These are phyloP conservation scores for Philotrypesis tridentata DNA, from an alignment of 1,140 invertebrate species.

Conservation along the genomic window DNA sequence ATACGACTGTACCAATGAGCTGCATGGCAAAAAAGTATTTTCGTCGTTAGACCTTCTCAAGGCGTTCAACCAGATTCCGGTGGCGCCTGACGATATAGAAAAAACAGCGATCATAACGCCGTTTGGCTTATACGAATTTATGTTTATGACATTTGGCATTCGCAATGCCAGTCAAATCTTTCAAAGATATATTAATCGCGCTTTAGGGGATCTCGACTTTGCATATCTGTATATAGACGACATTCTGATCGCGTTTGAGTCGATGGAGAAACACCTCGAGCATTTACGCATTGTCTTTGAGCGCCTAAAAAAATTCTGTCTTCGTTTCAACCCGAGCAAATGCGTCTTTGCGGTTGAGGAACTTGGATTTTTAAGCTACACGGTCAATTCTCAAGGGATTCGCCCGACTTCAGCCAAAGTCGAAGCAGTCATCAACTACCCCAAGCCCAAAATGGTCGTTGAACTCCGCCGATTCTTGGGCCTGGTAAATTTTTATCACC, in stretches of 20 bases:
- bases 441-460: neutral
- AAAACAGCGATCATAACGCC: too few species aligned
- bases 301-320: conserved; percentile 29
- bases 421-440: neutral
- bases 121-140: too few species aligned
- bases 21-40: too few species aligned
- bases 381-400: conserved; percentile 55
- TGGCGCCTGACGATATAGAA: too few species aligned
- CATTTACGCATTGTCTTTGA: conserved; percentile 55
- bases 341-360: conserved; percentile 52
- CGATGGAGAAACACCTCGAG: conserved; percentile 52
- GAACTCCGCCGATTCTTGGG: conserved; percentile 1
- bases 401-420: conserved; percentile 57
- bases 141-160: too few species aligned
- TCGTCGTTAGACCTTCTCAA: too few species aligned
- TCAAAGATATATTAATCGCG: too few species aligned
- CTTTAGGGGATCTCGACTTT: conserved; percentile 59
- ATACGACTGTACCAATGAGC: too few species aligned
- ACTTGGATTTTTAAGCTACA: conserved; percentile 59
- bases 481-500: too few species aligned
- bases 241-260: conserved; percentile 60
- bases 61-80: too few species aligned
- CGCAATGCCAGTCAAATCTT: too few species aligned
- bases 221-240: conserved; percentile 70
- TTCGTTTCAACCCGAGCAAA: conserved; percentile 53